Base-by-base conservation (phyloP, 2,113 vertebrate species). In the Pseudopipra pipra region DNA sequence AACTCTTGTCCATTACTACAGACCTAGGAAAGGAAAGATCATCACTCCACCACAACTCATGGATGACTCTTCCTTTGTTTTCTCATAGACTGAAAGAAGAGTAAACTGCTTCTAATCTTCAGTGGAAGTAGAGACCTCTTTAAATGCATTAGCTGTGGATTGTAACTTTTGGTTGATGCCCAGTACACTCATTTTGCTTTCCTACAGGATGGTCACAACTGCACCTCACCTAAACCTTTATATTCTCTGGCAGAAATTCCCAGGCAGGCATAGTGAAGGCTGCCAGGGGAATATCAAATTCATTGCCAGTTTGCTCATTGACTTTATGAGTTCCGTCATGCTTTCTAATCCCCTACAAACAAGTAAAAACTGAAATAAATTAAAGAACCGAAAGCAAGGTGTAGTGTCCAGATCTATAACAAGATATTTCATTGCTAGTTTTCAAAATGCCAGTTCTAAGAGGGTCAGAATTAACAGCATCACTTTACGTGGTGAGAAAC, bases 281-380 rank as follows among this genome's bases (percentile, higher is more conserved):
- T 95, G 35, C 58, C 75, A 76, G 88, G 46, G 88, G 35, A 90
- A 75, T 70, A 63, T 84, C 35, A 18, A 62, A 77, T 83, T 90
- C 68, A 78, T 46, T 93, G 27, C 43, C 67, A 78, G 35, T 63
- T 92, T 95, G 86, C 44, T 46, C 39, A 73, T 3, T 46, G 71
- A 46, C 31, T 83, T 90, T 77, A 65, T 66, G 39, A 70, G 51
- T 71, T 83, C 16, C n/a, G 37, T 5, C 1, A 15, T 70, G 85
- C 4, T 79, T 93, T 83, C 46, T 76, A 41, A 37, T 88, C 1
- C 1, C 23, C 28, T 7, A 41, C 51, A 87, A 82, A 85, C 28
- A 85, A 83, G 44, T 66, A n/a, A 95, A 94, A 95, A 87, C 35
- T 28, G 27, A 90, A 87, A 85, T 61, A 37, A 85, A 44, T 22